Conservation (phyloP, 2,113 vertebrate genomes). For the Spermophilus dauricus region DNA sequence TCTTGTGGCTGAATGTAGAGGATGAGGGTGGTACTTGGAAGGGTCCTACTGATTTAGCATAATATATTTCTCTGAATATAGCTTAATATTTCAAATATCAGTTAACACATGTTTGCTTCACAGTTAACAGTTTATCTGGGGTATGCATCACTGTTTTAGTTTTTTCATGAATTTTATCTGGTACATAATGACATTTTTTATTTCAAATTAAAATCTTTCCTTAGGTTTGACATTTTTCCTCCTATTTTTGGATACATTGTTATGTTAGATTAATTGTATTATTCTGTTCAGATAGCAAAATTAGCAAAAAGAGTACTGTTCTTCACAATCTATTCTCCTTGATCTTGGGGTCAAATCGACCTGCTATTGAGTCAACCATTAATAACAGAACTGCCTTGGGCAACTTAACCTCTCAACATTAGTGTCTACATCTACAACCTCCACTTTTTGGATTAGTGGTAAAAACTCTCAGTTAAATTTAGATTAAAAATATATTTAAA, state of each 20-base stretch:
- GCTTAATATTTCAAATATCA: neutral
- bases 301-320: constrained; percentile 33
- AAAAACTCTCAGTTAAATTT: neutral
- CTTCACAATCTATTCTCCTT: constrained; percentile 46
- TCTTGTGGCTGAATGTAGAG: neutral
- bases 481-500: neutral
- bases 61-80: neutral
- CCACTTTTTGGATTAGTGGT: neutral
- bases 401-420: neutral
- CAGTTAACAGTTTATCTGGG: neutral
- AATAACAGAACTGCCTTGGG: neutral
- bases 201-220: constrained; percentile 46
- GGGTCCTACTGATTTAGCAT: neutral
- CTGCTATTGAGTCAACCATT: neutral
- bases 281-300: constrained; percentile 57
- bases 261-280: constrained; percentile 60
- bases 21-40: neutral
- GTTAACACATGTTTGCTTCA: neutral
- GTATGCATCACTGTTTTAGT: neutral
- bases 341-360: neutral
- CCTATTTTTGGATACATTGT: neutral
- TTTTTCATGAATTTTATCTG: constrained; percentile 19
- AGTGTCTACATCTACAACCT: neutral
- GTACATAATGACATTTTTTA: constrained; percentile 41
- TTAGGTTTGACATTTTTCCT: neutral